Percentiles rank a stretch among this genome's conserved stretches.
These are phyloP conservation scores for Gallinago nigripennis DNA, from an alignment of 2,797 vertebrate species.

Conservation along the genomic window DNA sequence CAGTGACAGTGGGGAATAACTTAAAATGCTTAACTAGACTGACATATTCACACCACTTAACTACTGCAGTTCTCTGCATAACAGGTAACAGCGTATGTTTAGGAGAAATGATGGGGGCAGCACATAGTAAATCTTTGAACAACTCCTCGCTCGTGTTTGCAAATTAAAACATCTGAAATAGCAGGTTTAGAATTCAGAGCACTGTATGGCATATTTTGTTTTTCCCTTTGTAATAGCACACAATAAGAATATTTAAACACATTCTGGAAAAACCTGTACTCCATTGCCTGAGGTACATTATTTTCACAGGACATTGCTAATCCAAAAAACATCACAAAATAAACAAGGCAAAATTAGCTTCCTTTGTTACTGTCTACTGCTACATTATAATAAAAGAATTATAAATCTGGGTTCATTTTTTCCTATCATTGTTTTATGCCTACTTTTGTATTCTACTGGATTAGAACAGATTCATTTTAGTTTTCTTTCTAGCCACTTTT, in stretches of 20 bases:
- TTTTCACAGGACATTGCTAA: slow-evolving; percentile 2
- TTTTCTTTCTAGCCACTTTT: slow-evolving; percentile 25
- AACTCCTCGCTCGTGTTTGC: not conserved
- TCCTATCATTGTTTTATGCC: not conserved
- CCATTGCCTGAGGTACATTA: not conserved
- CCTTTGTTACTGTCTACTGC: slow-evolving; percentile 23
- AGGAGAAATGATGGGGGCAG: not conserved
- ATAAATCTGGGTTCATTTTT: not conserved
- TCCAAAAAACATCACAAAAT: slow-evolving; percentile 6
- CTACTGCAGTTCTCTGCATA: not conserved
- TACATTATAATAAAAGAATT: not conserved
- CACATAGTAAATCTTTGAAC: not conserved
- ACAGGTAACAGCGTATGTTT: not conserved
- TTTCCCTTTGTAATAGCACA: not conserved
- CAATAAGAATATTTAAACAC: not conserved
- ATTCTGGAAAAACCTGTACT: not conserved
- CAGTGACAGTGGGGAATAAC: not conserved
- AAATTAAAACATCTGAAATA: slow-evolving; percentile 3
- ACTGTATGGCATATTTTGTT: not conserved
- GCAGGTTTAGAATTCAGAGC: not conserved
- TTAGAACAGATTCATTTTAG: slow-evolving; percentile 18
- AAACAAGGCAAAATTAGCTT: slow-evolving; percentile 12
- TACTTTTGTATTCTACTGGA: slow-evolving; percentile 22
- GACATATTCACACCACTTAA: not conserved
- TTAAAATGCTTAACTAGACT: not conserved